These are phyloP conservation scores for Lutraria rhynchaena DNA, from an alignment of 1,140 invertebrate species.

Conservation along the genomic window DNA sequence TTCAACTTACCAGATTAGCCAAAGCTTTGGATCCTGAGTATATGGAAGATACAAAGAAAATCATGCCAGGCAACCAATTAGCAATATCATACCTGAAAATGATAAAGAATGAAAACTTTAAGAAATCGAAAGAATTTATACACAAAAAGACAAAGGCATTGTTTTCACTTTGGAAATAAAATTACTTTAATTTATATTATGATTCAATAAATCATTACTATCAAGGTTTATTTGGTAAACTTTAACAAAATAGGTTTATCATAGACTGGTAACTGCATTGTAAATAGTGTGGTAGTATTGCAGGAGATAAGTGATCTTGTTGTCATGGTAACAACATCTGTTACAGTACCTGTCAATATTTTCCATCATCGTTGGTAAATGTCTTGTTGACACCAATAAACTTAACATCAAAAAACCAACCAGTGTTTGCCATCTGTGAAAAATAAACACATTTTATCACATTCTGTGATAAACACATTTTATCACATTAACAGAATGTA, in stretches of 20 bases:
- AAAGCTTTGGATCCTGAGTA: constrained; percentile 81
- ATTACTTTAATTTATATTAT: no score
- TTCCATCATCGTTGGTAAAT: constrained; percentile 60
- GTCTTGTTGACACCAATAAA: constrained; percentile 71
- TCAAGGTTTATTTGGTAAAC: no score
- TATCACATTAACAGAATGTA: neutral
- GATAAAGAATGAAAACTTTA: no score
- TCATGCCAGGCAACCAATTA: constrained; percentile 78
- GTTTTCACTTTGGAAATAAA: no score
- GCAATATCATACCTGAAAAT: constrained; percentile 75
- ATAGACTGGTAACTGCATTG: no score
- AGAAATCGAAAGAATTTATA: no score
- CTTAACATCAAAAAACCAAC: constrained; percentile 80
- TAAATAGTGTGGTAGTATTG: no score
- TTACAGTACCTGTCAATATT: constrained; percentile 59
- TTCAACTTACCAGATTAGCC: constrained; percentile 78
- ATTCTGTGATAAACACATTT: neutral
- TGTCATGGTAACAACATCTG: no score
- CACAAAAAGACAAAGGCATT: no score
- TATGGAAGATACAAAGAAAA: constrained; percentile 78
- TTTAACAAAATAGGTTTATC: no score
- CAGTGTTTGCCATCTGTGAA: constrained; percentile 81
- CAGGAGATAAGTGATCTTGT: no score
- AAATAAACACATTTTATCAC: neutral
- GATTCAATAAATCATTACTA: no score